phyloP scores from a whole-genome alignment of 2,113 vertebrate genomes.

The Alectura lathami region DNA sequence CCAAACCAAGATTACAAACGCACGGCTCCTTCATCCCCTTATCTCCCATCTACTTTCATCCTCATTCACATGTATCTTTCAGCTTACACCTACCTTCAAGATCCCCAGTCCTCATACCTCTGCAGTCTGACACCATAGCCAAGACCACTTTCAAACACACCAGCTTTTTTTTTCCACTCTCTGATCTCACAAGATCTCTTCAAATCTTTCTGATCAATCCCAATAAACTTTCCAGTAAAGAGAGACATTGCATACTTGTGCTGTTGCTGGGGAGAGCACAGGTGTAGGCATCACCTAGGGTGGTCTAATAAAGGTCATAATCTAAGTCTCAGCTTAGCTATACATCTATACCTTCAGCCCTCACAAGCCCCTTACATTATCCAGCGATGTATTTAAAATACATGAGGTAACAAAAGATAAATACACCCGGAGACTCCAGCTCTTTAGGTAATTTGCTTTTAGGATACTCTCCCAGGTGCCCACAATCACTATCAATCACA shows the following conservation, averaged over 20 bases:
- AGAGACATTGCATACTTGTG: background rate
- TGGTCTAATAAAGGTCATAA: background rate
- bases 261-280: accelerated
- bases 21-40: background rate
- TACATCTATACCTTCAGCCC: background rate
- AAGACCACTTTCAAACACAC: background rate
- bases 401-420: background rate
- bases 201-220: background rate
- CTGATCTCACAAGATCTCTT: background rate
- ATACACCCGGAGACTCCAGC: background rate
- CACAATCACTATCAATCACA: background rate
- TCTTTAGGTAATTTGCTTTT: background rate
- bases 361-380: background rate
- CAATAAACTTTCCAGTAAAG: background rate
- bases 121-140: background rate
- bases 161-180: background rate
- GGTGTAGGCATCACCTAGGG: background rate
- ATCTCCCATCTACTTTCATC: background rate
- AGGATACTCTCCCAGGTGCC: background rate
- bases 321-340: background rate
- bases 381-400: background rate
- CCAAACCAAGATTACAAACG: background rate
- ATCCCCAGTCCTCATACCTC: background rate
- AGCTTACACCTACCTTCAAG: background rate
- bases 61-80: accelerated